Evolutionary conservation across 2,888 invertebrate genomes (phyloP), one percentile per base, ranked within the genome.

Genomic region (Apantesis nais): DNA sequence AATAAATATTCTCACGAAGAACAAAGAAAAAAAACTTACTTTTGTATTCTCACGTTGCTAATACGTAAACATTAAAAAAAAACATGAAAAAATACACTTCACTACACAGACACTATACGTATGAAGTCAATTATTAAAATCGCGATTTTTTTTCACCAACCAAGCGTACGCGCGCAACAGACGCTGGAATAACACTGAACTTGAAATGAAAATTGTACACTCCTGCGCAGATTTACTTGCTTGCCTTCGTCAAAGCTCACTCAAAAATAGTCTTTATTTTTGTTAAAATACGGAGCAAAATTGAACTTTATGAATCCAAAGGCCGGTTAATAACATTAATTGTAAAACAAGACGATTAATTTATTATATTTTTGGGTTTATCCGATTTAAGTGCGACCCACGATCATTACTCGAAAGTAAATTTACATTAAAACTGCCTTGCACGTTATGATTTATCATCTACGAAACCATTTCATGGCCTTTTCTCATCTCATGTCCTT

Each of bases 121-220:
- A 79, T 80, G 85, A 83, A 31, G 44, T 73, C 84, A 82, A 79
- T 80, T 72, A 77, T 68, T 78, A 80, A 75, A 75, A 74, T 71
- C 55, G 74, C 78, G 76, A 76, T 78, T 76, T 68, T 74, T n/a
- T 65, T 60, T 60, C 67, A 67, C 48, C 29, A 58, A 70, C 64
- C 75, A 77, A 81, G 82, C 88, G 90, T 87, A 84, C 88, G 79
- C 81, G 73, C 79, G 72, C 77, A 64, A 70, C 84, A 87, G 87
- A 85, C 83, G 88, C 81, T 88, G 80, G 76, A 78, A 78, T 91
- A 92, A 89, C 92, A 93, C 92, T 93, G 92, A 93, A 93, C 92
- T 92, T 92, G 92, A 86, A 82, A 82, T 80, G 75, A 74, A 75
- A 81, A 80, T 72, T 70, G 64, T 69, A 69, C 83, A 83, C 86